Base-by-base conservation (phyloP, 2,888 invertebrate genomes). In the Lepidonotus clava region DNA sequence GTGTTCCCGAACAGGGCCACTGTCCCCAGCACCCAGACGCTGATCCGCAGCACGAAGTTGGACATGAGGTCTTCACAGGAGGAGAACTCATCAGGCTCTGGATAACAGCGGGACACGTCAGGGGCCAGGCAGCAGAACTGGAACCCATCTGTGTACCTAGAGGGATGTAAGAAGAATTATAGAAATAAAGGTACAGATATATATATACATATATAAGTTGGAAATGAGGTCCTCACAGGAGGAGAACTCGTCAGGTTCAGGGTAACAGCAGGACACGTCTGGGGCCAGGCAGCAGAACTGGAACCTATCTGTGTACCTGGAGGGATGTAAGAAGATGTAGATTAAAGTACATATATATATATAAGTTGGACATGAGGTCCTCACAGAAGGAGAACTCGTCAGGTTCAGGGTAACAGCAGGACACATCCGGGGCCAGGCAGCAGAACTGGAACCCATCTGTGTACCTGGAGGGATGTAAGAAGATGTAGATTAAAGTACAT, bases 381-480 rank as follows among this genome's bases (percentile, higher is more conserved):
- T 93, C 92, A 87, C 94, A 94, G 24, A 93, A 93, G 0, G 93
- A 93, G 85, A 93, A 93, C 88, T 93, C 93, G 86, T 93, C 93
- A 0, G 93, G 91, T 80, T 91, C 90, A 0, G 94, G 93, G 5
- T 88, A 89, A 86, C 94, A 94, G n/a, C 87, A 80, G 21, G 88
- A 88, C 0, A 93, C 93, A 46, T 91, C 91, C 32, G 91, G 90
- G 0, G 94, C 94, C 88, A 94, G 90, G 87, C 94, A 95, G 88
- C 95, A 95, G 88, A 94, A 94, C n/a, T 93, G 91, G 88, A 92
- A 94, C 88, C 94, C 93, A 87, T 94, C 94, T 0, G 94, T 94
- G 77, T 92, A 89, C 67, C 94, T 94, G 90, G 38, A 88, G n/a
- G n/a, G n/a, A n/a, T n/a, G n/a, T n/a, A n/a, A n/a, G n/a, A n/a